A percentile compares a stretch with the other conserved stretches of the same genome.
Conservation (phyloP, 2,797 vertebrate genomes). For the Rhinella marina region DNA sequence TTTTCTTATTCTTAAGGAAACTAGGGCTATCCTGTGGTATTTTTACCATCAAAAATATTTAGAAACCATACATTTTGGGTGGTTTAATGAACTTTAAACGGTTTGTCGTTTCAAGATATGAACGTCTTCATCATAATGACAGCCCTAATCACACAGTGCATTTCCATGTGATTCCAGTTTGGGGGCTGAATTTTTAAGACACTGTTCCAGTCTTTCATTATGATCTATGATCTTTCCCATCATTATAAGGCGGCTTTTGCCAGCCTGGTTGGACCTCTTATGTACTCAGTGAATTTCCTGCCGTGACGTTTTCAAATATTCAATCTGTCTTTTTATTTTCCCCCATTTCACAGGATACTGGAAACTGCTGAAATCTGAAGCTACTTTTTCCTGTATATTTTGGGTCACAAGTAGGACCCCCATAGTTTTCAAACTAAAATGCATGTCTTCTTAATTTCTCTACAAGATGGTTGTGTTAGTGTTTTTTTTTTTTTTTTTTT, state of each 20-base stretch:
- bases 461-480: not conserved
- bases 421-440: not conserved
- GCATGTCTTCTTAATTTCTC: not conserved
- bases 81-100: not conserved
- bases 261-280: conserved; percentile 26
- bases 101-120: not conserved
- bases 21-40: not conserved
- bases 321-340: conserved; percentile 10
- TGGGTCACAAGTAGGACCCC: not conserved
- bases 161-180: conserved; percentile 5
- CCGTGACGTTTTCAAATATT: conserved; percentile 3
- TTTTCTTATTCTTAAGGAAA: not conserved
- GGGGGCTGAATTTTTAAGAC: not conserved
- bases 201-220: not conserved
- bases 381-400: not conserved
- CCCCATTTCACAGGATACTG: conserved; percentile 40
- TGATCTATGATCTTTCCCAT: conserved; percentile 11
- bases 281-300: not conserved
- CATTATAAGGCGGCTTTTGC: not conserved
- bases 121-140: not conserved
- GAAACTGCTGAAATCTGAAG: conserved; percentile 41
- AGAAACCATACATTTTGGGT: not conserved
- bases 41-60: not conserved
- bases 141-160: not conserved
- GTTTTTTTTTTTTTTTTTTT: not conserved